A percentile compares a stretch with the other conserved stretches of the same genome.
Evolutionary conservation across 2,888 invertebrate species (phyloP).

Genomic region (Netelia melanura): DNA sequence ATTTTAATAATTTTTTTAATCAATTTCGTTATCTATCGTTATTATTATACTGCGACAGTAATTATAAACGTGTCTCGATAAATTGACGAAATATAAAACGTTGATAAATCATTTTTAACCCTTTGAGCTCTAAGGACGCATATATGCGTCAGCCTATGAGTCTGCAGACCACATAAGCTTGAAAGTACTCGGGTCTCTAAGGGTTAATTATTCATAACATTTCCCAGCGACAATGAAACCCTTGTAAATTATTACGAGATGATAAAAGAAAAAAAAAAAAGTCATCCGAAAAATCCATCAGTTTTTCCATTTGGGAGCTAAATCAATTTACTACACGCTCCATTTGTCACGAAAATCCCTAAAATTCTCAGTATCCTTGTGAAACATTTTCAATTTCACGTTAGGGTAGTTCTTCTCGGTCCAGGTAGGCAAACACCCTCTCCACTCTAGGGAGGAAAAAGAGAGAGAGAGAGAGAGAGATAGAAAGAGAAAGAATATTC

Average conservation of each 20-base stretch:
- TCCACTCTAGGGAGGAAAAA: too few relatives aligned
- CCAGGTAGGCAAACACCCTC: constrained; percentile 31
- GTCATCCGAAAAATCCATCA: neutral
- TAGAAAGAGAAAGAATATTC: neutral
- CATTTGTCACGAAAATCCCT: neutral
- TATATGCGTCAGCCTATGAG: too few relatives aligned
- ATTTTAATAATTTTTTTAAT: neutral
- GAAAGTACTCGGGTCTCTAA: too few relatives aligned
- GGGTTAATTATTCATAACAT: too few relatives aligned
- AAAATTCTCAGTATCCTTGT: neutral
- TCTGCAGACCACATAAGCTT: too few relatives aligned
- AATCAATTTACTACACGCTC: neutral
- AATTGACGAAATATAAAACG: too few relatives aligned
- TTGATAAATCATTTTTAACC: too few relatives aligned
- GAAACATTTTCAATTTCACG: constrained; percentile 4
- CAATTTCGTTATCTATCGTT: neutral
- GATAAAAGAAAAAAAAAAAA: neutral
- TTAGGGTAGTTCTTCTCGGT: constrained; percentile 7
- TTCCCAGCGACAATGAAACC: too few relatives aligned
- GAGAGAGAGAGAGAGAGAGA: neutral
- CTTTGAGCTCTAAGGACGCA: too few relatives aligned
- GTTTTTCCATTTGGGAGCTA: neutral
- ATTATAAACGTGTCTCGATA: too few relatives aligned
- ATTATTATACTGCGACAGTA: too few relatives aligned
- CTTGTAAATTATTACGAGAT: neutral